Evolutionary conservation across 2,113 vertebrate species (phyloP).

Genomic region (Cathartes aura): DNA sequence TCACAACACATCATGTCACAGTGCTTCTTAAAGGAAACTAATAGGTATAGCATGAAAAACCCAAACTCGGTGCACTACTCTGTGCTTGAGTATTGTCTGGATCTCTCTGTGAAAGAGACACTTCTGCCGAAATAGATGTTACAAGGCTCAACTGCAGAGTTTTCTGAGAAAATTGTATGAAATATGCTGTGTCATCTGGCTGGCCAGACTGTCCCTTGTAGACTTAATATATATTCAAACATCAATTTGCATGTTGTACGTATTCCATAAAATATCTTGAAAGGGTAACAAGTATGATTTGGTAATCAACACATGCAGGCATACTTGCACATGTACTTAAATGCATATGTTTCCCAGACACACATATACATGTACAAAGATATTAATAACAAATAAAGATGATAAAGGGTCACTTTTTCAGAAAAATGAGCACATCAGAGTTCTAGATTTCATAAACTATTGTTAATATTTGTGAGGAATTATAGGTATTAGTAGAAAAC

Average conservation of each 20-base stretch:
- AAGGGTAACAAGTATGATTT: neutral
- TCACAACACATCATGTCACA: neutral
- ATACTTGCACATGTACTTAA: fast-evolving
- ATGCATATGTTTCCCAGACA: neutral
- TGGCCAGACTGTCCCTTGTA: neutral
- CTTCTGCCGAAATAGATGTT: neutral
- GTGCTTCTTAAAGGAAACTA: neutral
- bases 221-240: neutral
- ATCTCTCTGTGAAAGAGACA: neutral
- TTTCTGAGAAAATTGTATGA: neutral
- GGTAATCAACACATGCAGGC: neutral
- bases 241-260: neutral
- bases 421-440: neutral
- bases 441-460: neutral
- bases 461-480: neutral
- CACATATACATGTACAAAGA: neutral
- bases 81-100: neutral
- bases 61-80: neutral
- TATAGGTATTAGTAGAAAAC: neutral
- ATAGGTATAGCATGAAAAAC: neutral
- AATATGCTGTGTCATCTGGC: neutral
- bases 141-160: neutral
- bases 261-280: neutral
- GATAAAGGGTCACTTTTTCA: neutral
- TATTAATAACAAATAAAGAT: neutral